Evolutionary conservation across 2,113 vertebrate species (phyloP), one percentile per base, ranked within the genome.

Genomic region (Verasper variegatus): DNA sequence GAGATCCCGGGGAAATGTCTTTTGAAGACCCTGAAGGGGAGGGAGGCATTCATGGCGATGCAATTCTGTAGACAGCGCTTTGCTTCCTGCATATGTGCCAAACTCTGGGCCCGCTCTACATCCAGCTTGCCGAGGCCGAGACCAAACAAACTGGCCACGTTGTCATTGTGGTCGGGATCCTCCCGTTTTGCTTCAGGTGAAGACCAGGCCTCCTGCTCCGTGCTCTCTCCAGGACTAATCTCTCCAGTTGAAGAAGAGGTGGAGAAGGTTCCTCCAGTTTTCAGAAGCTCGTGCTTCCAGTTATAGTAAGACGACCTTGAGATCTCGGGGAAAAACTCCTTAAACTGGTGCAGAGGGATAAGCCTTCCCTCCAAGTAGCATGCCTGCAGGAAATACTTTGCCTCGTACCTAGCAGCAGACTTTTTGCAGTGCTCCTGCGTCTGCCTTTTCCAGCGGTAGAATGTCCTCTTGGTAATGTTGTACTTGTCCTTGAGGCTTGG

Each of bases 221-320:
- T 92, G 85, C 90, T 90, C 66, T 94, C 92, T 26, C 90, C 90
- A 0, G 95, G 93, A 72, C 93, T 95, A 0, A 86, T 83, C 81
- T 94, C 93, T n/a, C 91, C 93, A 0, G 88, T 74, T 0, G 92
- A 92, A 0, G 92, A 88, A 0, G 90, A 83, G 6, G 87, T 84
- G 13, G 90, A 93, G 68, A 92, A 87, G 67, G 68, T 80, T 5
- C 89, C 93, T 3, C 95, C 94, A 7, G 93, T 87, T 60, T 90
- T 92, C 68, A 94, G 74, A 76, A 98, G 94, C 91, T 99, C 97
- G 0, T 99, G 97, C 85, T 99, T 99, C 97, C 97, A 99, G 80
- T 97, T 95, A 0, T 98, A 98, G 76, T 98, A 99, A 0, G 97
- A 97, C 0, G 97, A 99, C 5, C 97, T 93, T n/a, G 97, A 98